Evolutionary conservation across 2,113 vertebrate genomes (phyloP), one percentile per base, ranked within the genome.

Genomic region (Dendropsophus ebraccatus): DNA sequence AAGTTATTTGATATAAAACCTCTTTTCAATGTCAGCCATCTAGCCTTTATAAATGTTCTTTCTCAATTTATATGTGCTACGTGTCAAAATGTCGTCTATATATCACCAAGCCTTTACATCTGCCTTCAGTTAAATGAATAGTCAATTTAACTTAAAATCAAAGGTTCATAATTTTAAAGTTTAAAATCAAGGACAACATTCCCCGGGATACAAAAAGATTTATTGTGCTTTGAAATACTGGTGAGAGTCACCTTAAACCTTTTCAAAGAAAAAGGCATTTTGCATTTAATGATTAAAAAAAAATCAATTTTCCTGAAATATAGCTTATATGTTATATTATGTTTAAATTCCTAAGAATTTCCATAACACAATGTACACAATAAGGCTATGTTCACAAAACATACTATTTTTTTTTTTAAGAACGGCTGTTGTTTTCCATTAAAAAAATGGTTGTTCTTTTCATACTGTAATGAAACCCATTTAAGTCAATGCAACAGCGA

Each of bases 161-260:
- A 50, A 69, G 58, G 14, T 52, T 67, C 72, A 65, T 67, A 50
- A 50, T 85, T 77, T 67, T 5, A n/a, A 50, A 50, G 73, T 85
- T 67, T 78, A 67, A 76, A 78, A 78, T 77, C 45, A 85, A 85
- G 74, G 83, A 85, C 74, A 85, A 54, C 58, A 67, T 85, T 82
- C 21, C 65, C 56, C 58, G 45, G 74, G 58, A 65, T 65, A 50
- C 25, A 54, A 65, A 65, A 67, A 78, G 83, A 85, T 85, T 85
- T 77, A 85, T 85, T 67, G 30, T 62, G 70, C 25, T 62, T 49
- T 62, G n/a, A 25, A 75, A 76, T 84, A 60, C 54, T 84, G 32
- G 41, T 45, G 50, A 75, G 52, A 84, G 82, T 85, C 74, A 85
- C 83, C 58, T 78, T 78, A 85, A 54, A 78, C 28, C 56, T 52